phyloP scores from a whole-genome alignment of 23 tunicate species.

The Ascidia mentula region DNA sequence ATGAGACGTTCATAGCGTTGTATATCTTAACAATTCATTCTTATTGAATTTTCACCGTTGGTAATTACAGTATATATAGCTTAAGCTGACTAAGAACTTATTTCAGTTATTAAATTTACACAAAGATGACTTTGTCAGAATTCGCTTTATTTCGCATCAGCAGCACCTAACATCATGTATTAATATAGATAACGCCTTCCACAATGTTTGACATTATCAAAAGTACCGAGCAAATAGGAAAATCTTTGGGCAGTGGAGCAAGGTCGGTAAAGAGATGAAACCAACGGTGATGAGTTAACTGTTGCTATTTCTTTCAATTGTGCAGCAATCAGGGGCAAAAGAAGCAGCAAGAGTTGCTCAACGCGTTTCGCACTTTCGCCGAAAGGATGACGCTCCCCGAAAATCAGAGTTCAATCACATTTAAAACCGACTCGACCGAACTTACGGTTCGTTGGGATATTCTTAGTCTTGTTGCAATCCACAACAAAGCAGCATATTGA shows the following conservation, averaged over 20 bases:
- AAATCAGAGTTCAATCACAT: background rate
- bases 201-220: background rate
- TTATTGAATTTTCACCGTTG: no score
- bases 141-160: no score
- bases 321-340: background rate
- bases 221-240: background rate
- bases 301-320: background rate
- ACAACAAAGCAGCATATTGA: no score
- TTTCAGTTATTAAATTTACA: no score
- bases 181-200: background rate
- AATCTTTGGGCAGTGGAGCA: background rate
- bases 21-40: no score
- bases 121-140: no score
- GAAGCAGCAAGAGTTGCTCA: background rate
- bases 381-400: background rate
- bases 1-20: no score
- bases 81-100: no score
- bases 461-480: no score
- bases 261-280: background rate
- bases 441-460: background rate
- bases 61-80: no score
- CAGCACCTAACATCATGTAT: no score
- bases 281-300: background rate
- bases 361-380: background rate
- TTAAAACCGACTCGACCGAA: background rate